phyloP scores from a whole-genome alignment of 2,888 invertebrate genomes.

The Tachystola acroxantha region DNA sequence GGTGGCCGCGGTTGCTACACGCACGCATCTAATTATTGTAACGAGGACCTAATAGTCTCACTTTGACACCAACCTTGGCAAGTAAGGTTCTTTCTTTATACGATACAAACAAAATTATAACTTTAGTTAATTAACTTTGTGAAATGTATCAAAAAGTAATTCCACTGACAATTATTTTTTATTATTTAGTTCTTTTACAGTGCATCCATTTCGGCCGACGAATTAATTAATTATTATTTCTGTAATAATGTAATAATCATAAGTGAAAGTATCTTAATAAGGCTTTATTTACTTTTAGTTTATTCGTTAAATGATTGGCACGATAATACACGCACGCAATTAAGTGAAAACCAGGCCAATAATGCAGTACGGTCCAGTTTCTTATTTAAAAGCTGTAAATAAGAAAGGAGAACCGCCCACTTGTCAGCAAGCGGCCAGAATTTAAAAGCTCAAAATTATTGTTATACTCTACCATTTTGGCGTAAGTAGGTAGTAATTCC shows the following conservation, averaged over 20 bases:
- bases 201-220: no score
- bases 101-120: no score
- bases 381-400: no score
- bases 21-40: conserved; percentile 42
- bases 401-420: no score
- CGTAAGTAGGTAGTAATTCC: neutral
- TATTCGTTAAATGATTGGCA: neutral
- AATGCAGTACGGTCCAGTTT: neutral
- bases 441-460: neutral
- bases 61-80: neutral
- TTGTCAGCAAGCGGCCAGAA: neutral
- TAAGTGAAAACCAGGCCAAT: neutral
- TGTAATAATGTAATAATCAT: neutral
- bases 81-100: no score
- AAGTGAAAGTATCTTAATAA: neutral
- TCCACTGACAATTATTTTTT: no score
- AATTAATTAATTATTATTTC: no score
- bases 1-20: conserved; percentile 40
- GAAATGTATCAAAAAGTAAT: no score
- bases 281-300: neutral
- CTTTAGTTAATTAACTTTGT: no score
- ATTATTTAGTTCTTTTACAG: no score
- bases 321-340: neutral
- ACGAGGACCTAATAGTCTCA: conserved; percentile 15
- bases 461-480: neutral